Base-by-base conservation (phyloP, 2,797 vertebrate species). In the Aplochiton taeniatus region DNA sequence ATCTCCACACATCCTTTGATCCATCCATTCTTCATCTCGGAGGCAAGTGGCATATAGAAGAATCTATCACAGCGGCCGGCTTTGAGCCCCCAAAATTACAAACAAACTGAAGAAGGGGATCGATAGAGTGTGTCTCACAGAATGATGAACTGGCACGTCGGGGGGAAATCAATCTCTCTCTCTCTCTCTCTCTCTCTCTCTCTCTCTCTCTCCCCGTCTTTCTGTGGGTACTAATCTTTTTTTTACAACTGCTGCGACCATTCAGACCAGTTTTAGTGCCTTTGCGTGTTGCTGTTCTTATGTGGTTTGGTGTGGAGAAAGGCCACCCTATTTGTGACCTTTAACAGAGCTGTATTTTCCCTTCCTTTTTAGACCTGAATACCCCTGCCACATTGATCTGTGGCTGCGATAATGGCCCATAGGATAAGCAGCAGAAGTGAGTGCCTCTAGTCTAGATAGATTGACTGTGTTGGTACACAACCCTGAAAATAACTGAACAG, bases 111-210 rank as follows among this genome's bases (percentile, higher is more conserved):
- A 89, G 89, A 80, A 81, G 31, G 63, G 73, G 79, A 92, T 93
- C 89, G 80, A 93, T 93, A 66, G 78, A 70, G 78, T 76, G 84
- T 86, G 89, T 91, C 90, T 91, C 84, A 74, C 77, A 81, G 87
- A 91, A 91, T 93, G 91, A 92, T 92, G 89, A 92, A 93, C 88
- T 91, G 90, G 88, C 91, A 90, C 87, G 92, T 90, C 81, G 85
- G 77, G 85, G 57, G 70, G 72, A 76, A 61, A 69, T 83, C 90
- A 91, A 92, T 93, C 92, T 87, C 92, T 93, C 84, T 66, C 78
- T 76, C 74, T 80, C 75, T 78, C 74, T 61, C 72, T 68, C 69
- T 51, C 62, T 64, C 71, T 82, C 17, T 63, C 61, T 45, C 48
- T 58, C 60, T 48, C 10, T 58, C 9, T n/a, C 17, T 53, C 12